Evolutionary conservation across 2,113 vertebrate genomes (phyloP), one percentile per base, ranked within the genome.

Genomic region (Embiotoca jacksoni): DNA sequence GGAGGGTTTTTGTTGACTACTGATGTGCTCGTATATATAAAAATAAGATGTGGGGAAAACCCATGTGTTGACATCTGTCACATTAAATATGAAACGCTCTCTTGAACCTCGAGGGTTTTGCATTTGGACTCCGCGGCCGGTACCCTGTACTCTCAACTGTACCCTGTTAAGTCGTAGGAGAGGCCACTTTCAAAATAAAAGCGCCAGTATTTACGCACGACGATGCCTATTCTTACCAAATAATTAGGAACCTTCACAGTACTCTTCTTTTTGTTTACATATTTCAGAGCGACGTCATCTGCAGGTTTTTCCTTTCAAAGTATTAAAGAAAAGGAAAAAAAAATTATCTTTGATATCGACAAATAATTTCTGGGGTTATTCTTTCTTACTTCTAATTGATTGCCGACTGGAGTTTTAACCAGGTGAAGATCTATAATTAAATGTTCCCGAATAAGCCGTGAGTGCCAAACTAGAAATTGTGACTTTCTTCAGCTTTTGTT

Each of bases 91-190:
- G 47, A 80, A 62, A 52, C 33, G 2, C 35, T 72, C 69, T 68
- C 46, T 23, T 70, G 70, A 68, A 71, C 23, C 47, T 55, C 8
- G 41, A 66, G 9, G 47, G 57, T 49, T 63, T 50, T 1, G 54
- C 0, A 14, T 83, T 73, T 58, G 50, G 60, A 75, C 72, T 71
- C 46, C 4, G 59, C 60, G 35, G 65, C 46, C 32, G 3, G 37
- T 72, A 90, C 90, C 90, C 86, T 91, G 88, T 85, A 37, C 61
- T 56, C 32, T 39, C 66, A 47, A 23, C 57, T 53, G 23, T 80
- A 90, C 84, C 86, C 90, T 91, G 90, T 90, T 23, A 47, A 49
- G 65, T 6, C 37, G n/a, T 3, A 78, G 72, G 78, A 39, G 1
- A 62, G 63, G 31, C 14, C n/a, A n/a, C 44, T 41, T 62, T 4